Base-by-base conservation (phyloP, 2,113 vertebrate genomes). In the Sisor rabdophorus region DNA sequence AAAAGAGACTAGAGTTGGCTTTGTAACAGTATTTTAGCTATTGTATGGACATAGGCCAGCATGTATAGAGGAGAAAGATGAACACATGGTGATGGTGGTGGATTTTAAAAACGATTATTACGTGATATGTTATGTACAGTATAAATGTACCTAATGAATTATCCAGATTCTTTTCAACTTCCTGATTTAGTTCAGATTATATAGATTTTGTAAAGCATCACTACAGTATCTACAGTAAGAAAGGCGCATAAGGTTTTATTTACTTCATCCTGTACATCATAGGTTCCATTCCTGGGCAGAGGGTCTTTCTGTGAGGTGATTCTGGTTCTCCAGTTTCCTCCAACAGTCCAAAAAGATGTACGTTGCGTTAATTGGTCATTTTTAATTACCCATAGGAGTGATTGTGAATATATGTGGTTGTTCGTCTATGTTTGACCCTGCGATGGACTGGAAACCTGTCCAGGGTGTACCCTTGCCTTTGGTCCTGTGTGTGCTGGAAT, bases 171-270 rank as follows among this genome's bases (percentile, higher is more conserved):
- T 28, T 68, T 22, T 28, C 10, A 26, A 13, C 12, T 16, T 67
- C 6, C 59, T 55, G 73, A 55, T 26, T 64, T 30, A 65, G 30
- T 55, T 65, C 50, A 24, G 30, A 6, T 16, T 55, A 17, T 15
- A 20, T 16, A 10, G 22, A 54, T 24, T 53, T 28, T 15, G 10
- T 40, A n/a, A 36, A 17, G 12, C 53, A 28, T n/a, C 12, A 16
- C n/a, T 19, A 9, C 12, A 67, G 44, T 22, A 50, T 68, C 28
- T 68, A 68, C 65, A 48, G 53, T 76, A 58, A 47, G 15, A 15
- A 52, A 69, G 20, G 7, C 16, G 20, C 5, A 19, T 22, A 52
- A 55, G 52, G 30, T 53, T 75, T 78, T 58, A 68, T 72, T 40
- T 55, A n/a, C 50, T n/a, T n/a, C n/a, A n/a, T n/a, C n/a, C n/a